Base-by-base conservation (phyloP, 2,888 invertebrate species). In the Cephus nigrinus region DNA sequence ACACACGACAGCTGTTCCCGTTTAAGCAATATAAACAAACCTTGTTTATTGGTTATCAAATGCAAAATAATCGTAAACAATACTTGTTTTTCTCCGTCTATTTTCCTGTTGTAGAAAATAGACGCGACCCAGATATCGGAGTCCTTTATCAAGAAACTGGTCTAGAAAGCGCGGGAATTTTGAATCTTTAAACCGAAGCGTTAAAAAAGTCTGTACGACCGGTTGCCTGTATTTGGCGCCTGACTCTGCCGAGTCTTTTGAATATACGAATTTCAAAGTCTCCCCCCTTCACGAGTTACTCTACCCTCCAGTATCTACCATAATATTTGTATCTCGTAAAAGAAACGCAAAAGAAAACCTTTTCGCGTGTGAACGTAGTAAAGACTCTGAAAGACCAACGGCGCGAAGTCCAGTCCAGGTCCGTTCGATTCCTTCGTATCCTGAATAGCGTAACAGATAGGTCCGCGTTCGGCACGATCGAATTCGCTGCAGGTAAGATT, bases 401-500 rank as follows among this genome's bases (percentile, higher is more conserved):
- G 95, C 4, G 92, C 92, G 83, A 94, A 95, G 82, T 93, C 90
- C 74, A 94, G 90, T 76, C 93, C 94, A 69, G 93, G 92, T 71
- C 92, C 93, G 71, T 91, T 90, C 81, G 92, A 92, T 69, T 76
- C 74, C n/a, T 75, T 69, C n/a, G 78, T 76, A 2, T 83, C 73
- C 84, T 94, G 2, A 93, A 91, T 86, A 72, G 92, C 91, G 86
- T 94, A 94, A 81, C 95, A 94, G 79, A 95, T 93, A 0, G 95
- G 94, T 55, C 89, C 89, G 30, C 80, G 77, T 81, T 93, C 95
- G 84, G 94, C 93, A 82, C 92, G 92, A 87, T 96, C 95, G 75
- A 93, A 87, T 86, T 94, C 94, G 69, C 95, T 95, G 83, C 95
- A 93, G 23, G 95, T 94, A 85, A 95, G 92, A 84, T 93, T 93